phyloP scores from a whole-genome alignment of 2,888 invertebrate species.

The Tetranychus truncatus region DNA sequence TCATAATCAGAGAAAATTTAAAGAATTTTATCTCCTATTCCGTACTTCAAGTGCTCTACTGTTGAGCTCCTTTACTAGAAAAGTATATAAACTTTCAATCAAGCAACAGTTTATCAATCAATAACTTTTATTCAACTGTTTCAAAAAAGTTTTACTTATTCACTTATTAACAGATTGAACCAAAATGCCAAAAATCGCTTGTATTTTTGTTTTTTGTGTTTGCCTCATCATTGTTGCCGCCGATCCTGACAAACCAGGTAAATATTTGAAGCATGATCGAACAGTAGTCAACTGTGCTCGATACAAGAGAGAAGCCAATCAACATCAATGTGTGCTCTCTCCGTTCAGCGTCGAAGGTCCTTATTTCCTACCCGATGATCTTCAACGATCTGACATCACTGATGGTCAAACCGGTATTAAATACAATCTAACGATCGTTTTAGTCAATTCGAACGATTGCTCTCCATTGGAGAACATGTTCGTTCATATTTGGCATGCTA shows the following conservation, averaged over 20 bases:
- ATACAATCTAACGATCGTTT: neutral
- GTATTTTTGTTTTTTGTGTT: no score
- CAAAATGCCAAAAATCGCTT: no score
- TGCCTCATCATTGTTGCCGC: neutral
- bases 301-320: constrained; percentile 5
- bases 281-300: constrained; percentile 2
- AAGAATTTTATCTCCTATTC: no score
- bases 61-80: no score
- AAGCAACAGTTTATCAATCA: no score
- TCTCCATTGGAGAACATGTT: neutral
- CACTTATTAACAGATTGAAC: no score
- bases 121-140: no score
- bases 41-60: no score
- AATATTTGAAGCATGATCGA: neutral
- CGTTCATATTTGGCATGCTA: neutral
- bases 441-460: neutral
- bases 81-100: no score
- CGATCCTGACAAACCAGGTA: neutral
- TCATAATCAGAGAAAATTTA: no score
- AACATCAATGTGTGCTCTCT: constrained; percentile 2
- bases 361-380: neutral
- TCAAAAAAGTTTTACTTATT: no score
- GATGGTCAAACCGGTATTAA: neutral
- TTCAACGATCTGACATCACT: constrained; percentile 2
- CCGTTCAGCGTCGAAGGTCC: neutral